Evolutionary conservation across 2,797 vertebrate species (phyloP), one percentile per base, ranked within the genome.

Genomic region (Epinephelus awoara): DNA sequence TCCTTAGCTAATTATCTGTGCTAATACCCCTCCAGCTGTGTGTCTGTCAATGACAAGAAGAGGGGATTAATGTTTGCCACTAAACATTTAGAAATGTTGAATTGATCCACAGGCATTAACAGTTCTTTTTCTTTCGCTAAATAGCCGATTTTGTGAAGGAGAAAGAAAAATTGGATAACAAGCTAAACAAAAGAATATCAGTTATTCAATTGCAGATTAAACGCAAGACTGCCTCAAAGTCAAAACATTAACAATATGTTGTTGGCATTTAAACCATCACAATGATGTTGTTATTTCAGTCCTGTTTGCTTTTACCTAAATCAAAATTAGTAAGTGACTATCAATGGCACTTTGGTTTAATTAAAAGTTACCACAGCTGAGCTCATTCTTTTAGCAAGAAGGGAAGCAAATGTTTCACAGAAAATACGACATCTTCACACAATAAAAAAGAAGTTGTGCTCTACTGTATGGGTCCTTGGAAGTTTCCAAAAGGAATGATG

Each of bases 1-100:
- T 82, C 47, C 68, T 73, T 65, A 46, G 71, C 74, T 91, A 90
- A 89, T 92, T 86, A 81, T 72, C 67, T 72, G 62, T 21, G 46
- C 46, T 84, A 84, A 88, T 85, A 66, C 46, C 75, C 67, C 78
- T 83, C 67, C 70, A 82, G 84, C 77, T 67, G 72, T 1, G 2
- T 77, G 65, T 62, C 52, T 68, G 69, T 84, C 70, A 87, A 15
- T 80, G 83, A 82, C 70, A 82, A 57, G 70, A 79, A 80, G 70
- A 67, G n/a, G 61, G 85, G 66, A 87, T 85, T 78, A 72, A 79
- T 79, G 74, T 67, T 73, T 75, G 46, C 46, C 74, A 73, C 47
- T 46, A 61, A 67, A 76, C 51, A 75, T 44, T n/a, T 42, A 2
- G 25, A 77, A 77, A 50, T 75, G 70, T 71, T 67, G 42, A 85